Conservation (phyloP, 2,888 invertebrate species). For the Poecilobothrus nobilitatus region DNA sequence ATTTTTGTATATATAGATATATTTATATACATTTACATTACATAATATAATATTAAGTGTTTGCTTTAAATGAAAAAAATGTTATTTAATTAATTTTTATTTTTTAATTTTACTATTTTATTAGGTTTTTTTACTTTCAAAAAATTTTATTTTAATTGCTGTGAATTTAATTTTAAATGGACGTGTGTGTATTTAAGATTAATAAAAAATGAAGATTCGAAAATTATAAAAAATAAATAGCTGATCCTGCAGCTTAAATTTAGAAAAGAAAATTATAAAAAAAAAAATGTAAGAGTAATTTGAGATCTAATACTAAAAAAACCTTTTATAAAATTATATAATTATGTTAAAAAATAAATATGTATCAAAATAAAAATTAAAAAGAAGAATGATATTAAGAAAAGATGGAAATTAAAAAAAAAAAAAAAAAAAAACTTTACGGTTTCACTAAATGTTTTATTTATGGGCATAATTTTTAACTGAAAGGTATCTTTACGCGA, state of each 20-base stretch:
- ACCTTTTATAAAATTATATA: too few relatives aligned
- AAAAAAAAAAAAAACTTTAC: too few relatives aligned
- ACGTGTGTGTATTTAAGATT: background rate
- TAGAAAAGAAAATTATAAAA: background rate
- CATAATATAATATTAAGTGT: background rate
- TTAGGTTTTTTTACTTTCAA: background rate
- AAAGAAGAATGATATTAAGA: too few relatives aligned
- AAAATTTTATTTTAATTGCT: background rate
- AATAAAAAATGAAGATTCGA: background rate
- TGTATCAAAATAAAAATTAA: too few relatives aligned
- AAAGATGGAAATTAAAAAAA: too few relatives aligned
- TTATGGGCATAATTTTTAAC: too few relatives aligned
- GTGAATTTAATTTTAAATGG: background rate
- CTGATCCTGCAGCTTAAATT: conserved; percentile 4
- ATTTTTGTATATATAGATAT: background rate
- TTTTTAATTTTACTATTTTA: too few relatives aligned
- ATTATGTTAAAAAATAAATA: too few relatives aligned
- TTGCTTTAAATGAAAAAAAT: background rate
- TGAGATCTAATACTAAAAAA: too few relatives aligned
- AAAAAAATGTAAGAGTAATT: background rate
- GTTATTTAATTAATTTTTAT: background rate
- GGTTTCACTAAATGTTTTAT: too few relatives aligned
- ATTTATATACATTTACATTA: background rate
- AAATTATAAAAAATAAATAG: background rate
- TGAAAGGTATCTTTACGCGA: too few relatives aligned